Evolutionary conservation across 2,113 vertebrate species (phyloP).

Genomic region (Poecilia latipinna): DNA sequence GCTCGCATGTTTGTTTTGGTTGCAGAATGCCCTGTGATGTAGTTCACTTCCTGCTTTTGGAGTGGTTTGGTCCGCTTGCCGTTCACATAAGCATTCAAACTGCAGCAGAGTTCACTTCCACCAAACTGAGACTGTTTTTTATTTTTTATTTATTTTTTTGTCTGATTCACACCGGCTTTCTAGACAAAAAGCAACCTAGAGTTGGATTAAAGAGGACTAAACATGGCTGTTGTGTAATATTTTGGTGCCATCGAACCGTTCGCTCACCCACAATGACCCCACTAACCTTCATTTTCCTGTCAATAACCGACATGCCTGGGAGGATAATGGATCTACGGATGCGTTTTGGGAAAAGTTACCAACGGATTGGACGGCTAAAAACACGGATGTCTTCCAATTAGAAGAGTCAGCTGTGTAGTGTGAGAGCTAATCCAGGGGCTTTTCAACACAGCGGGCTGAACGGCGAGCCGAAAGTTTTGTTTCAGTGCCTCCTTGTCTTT

Average conservation of each 20-base stretch:
- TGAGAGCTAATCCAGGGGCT: constrained; percentile 70
- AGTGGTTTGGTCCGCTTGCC: too few relatives aligned
- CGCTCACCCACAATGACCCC: constrained; percentile 21
- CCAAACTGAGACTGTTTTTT: too few relatives aligned
- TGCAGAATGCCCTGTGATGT: too few relatives aligned
- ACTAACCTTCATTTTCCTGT: constrained; percentile 44
- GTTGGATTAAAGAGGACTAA: too few relatives aligned
- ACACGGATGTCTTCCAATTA: constrained; percentile 70
- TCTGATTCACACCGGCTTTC: too few relatives aligned
- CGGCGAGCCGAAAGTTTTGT: constrained; percentile 68
- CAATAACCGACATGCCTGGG: constrained; percentile 34
- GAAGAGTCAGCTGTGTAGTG: constrained; percentile 64
- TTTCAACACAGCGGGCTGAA: constrained; percentile 68
- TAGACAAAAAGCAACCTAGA: too few relatives aligned
- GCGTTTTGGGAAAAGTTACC: constrained; percentile 60
- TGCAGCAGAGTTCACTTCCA: too few relatives aligned
- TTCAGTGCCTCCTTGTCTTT: constrained; percentile 65
- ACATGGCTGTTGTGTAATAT: neutral
- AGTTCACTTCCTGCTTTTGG: too few relatives aligned
- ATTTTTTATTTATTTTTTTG: too few relatives aligned
- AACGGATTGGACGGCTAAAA: constrained; percentile 61
- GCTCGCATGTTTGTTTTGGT: too few relatives aligned
- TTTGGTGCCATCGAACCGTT: neutral
- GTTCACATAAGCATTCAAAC: too few relatives aligned
- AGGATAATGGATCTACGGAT: constrained; percentile 55